These are phyloP conservation scores for Paguma larvata DNA, from an alignment of 2,797 vertebrate genomes.

Conservation along the genomic window DNA sequence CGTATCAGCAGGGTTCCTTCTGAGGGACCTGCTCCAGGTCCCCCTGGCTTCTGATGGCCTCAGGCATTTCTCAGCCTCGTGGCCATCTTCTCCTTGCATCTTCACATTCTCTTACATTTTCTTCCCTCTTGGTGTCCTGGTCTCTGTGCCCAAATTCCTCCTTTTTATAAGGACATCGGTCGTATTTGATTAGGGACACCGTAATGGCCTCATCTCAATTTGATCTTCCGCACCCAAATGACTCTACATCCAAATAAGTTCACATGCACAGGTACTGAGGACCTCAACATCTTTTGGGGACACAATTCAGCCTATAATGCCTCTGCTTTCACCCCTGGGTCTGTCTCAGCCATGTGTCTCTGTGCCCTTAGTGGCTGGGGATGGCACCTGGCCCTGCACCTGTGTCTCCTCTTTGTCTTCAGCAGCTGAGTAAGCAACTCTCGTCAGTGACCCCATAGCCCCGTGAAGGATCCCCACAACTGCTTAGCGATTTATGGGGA, in stretches of 20 bases:
- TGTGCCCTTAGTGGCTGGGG: not conserved
- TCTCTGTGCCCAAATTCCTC: not conserved
- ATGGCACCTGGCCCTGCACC: too few relatives aligned
- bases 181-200: not conserved
- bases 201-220: not conserved
- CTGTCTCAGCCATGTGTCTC: not conserved
- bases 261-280: not conserved
- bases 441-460: rapidly evolving
- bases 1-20: not conserved
- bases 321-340: not conserved
- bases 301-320: not conserved
- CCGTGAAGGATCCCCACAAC: rapidly evolving
- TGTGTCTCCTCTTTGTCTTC: not conserved
- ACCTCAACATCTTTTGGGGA: not conserved
- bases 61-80: not conserved
- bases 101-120: not conserved
- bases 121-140: not conserved
- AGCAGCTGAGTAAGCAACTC: not conserved
- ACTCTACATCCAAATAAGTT: not conserved
- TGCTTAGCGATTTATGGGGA: not conserved
- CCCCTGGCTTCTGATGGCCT: not conserved
- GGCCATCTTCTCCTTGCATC: too few relatives aligned
- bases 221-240: not conserved
- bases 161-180: not conserved
- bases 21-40: not conserved